Percentiles rank a stretch among this genome's conserved stretches.
These are phyloP conservation scores for Apistogramma diplotaenia DNA, from an alignment of 2,113 vertebrate species.

Conservation along the genomic window DNA sequence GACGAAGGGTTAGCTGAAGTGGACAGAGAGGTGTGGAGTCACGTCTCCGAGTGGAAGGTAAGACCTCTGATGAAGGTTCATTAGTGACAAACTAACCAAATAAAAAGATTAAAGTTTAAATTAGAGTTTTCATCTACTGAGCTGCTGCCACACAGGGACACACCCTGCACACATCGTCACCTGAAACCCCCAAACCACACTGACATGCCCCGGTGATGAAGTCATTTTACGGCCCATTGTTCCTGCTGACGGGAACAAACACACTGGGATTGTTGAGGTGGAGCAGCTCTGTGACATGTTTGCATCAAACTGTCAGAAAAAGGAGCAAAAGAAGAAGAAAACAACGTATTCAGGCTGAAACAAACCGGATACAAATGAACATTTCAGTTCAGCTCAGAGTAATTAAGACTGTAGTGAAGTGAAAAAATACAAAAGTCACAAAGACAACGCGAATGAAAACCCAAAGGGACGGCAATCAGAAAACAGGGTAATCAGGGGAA, in stretches of 20 bases:
- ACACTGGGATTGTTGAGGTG: background rate
- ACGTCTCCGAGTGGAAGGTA: background rate
- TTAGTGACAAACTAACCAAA: accelerated
- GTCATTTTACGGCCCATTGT: accelerated
- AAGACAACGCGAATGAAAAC: no score
- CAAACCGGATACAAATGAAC: no score
- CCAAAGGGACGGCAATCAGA: no score
- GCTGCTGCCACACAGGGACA: background rate
- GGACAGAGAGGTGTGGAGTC: accelerated
- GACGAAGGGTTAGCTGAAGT: background rate
- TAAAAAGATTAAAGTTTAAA: background rate
- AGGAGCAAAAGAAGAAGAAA: no score
- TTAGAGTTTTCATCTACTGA: accelerated
- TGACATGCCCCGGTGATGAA: background rate
- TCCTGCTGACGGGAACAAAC: no score
- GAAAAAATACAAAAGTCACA: no score
- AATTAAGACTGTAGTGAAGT: no score
- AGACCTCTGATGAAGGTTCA: background rate
- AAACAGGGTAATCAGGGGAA: no score
- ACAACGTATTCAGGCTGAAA: no score
- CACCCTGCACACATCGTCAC: background rate
- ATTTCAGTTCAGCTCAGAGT: no score
- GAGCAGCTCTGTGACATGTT: background rate
- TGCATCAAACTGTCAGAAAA: no score
- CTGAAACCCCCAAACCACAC: background rate